Evolutionary conservation across 2,113 vertebrate species (phyloP).

Genomic region (Symphodus melops): DNA sequence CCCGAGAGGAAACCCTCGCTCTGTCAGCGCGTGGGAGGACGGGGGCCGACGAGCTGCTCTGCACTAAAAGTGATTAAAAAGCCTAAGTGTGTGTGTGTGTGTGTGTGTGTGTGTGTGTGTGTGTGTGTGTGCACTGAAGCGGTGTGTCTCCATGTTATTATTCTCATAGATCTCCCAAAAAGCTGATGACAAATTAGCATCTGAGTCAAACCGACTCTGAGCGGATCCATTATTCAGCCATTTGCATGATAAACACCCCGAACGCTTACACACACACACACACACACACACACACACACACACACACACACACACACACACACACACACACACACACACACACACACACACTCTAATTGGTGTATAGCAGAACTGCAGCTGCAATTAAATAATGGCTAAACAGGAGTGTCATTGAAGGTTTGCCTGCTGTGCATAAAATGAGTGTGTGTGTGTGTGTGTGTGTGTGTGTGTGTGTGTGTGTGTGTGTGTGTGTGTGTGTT

Average conservation of each 20-base stretch:
- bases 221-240: slow-evolving; percentile 47
- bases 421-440: slow-evolving; percentile 26
- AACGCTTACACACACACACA: too few relatives aligned
- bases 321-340: slow-evolving; percentile 9
- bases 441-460: not conserved
- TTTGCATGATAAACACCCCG: slow-evolving; percentile 53
- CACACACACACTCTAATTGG: slow-evolving; percentile 30
- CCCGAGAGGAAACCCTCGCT: not conserved
- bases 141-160: too few relatives aligned
- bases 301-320: not conserved
- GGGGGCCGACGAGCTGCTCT: not conserved
- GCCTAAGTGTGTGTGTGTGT: too few relatives aligned
- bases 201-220: slow-evolving; percentile 43
- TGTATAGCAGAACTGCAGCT: slow-evolving; percentile 24
- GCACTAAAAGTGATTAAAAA: slow-evolving; percentile 8
- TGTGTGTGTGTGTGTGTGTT: too few relatives aligned
- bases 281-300: not conserved
- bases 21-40: not conserved
- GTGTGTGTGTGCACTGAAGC: too few relatives aligned
- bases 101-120: not conserved
- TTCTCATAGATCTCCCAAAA: slow-evolving; percentile 61
- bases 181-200: slow-evolving; percentile 49
- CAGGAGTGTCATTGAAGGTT: slow-evolving; percentile 19
- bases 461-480: too few relatives aligned
- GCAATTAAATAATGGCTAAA: slow-evolving; percentile 44